phyloP scores from a whole-genome alignment of 2,113 vertebrate species.

The Dasyprocta punctata region DNA sequence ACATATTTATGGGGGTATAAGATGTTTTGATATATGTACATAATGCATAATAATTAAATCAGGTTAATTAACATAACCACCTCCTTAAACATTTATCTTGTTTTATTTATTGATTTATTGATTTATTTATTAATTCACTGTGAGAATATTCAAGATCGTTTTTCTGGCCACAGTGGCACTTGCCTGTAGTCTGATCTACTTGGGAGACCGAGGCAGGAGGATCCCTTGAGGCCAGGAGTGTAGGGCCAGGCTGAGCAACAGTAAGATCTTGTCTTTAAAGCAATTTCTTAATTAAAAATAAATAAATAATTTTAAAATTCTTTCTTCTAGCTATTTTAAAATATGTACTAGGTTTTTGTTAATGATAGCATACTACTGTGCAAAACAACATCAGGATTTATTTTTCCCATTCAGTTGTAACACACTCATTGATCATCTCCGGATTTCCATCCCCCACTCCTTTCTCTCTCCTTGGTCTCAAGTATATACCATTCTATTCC shows the following conservation, averaged over 20 bases:
- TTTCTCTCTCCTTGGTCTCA: not conserved
- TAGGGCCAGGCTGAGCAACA: not conserved
- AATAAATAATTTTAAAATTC: not conserved
- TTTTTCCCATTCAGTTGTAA: not conserved
- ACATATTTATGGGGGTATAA: not conserved
- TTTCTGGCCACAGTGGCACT: not conserved
- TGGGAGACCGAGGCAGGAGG: not conserved
- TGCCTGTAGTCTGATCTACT: not conserved
- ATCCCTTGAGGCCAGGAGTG: not conserved
- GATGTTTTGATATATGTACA: not conserved
- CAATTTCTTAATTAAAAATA: not conserved
- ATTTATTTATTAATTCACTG: not conserved
- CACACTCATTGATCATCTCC: not conserved
- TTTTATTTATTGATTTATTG: too few species aligned
- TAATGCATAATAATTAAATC: not conserved
- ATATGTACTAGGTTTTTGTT: not conserved
- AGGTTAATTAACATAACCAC: not conserved
- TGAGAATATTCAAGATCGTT: not conserved
- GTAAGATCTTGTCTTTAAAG: not conserved
- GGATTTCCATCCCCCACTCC: too few species aligned
- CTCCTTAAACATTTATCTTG: not conserved
- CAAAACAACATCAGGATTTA: not conserved
- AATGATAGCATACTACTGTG: not conserved
- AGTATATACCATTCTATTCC: not conserved
- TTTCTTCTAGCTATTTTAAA: not conserved